A percentile compares a stretch with the other conserved stretches of the same genome.
Conservation (phyloP, 2,888 invertebrate species). For the Muschampia plurimacula region DNA sequence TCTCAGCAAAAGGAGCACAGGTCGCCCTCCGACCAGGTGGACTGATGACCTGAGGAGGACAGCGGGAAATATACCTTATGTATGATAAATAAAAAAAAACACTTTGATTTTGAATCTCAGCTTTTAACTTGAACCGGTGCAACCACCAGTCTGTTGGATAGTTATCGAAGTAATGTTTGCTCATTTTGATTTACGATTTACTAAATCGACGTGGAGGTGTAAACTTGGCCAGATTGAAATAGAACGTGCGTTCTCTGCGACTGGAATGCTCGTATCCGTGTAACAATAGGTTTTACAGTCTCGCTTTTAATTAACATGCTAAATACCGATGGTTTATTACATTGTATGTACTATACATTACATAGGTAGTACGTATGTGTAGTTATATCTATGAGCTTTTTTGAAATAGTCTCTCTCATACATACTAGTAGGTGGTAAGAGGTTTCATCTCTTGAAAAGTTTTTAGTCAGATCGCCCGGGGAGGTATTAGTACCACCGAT, state of each 20-base stretch:
- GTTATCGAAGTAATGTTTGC: slow-evolving; percentile 42
- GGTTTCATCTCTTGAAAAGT: too few species aligned
- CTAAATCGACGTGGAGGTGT: slow-evolving; percentile 56
- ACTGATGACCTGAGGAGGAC: too few species aligned
- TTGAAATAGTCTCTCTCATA: too few species aligned
- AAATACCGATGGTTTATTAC: background rate
- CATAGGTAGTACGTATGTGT: too few species aligned
- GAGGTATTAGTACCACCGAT: too few species aligned
- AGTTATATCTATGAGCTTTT: too few species aligned
- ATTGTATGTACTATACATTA: too few species aligned
- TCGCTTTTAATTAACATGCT: slow-evolving; percentile 6
- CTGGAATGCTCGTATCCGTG: slow-evolving; percentile 22
- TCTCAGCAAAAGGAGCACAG: too few species aligned
- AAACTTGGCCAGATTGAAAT: slow-evolving; percentile 57
- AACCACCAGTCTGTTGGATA: slow-evolving; percentile 39
- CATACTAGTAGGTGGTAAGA: too few species aligned
- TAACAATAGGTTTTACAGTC: slow-evolving; percentile 29
- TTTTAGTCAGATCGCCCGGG: too few species aligned
- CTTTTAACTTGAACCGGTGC: slow-evolving; percentile 31
- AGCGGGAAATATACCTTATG: background rate
- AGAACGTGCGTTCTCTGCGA: slow-evolving; percentile 48
- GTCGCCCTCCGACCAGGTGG: too few species aligned
- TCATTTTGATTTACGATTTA: slow-evolving; percentile 60
- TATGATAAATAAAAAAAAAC: too few species aligned
- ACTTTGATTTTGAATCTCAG: background rate